A percentile compares a stretch with the other conserved stretches of the same genome.
These are phyloP conservation scores for Agriopis aurantiaria DNA, from an alignment of 2,888 invertebrate genomes.

Conservation along the genomic window DNA sequence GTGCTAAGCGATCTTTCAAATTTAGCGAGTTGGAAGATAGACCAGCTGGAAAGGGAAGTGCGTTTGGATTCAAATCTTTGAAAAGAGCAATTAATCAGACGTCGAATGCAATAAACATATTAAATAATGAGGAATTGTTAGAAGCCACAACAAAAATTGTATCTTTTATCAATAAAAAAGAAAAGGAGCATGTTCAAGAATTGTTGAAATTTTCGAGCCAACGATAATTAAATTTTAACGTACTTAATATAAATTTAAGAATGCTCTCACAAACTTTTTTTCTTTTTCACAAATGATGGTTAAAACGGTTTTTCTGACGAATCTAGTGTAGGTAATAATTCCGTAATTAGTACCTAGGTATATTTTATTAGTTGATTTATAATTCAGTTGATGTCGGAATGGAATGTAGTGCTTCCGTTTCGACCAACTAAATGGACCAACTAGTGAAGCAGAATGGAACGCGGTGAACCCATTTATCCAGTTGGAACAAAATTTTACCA, in stretches of 20 bases:
- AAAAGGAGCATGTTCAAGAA: slow-evolving; percentile 59
- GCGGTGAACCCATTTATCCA: too few species aligned
- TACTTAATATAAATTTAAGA: not conserved
- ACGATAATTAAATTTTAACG: not conserved
- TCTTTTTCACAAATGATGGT: not conserved
- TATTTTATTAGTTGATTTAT: too few species aligned
- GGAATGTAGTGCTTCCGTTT: too few species aligned
- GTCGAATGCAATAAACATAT: slow-evolving; percentile 43
- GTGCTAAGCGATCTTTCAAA: slow-evolving; percentile 43
- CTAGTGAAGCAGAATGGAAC: too few species aligned
- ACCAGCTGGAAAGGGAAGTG: slow-evolving; percentile 47
- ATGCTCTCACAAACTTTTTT: not conserved
- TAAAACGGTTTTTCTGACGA: too few species aligned
- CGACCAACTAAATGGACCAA: too few species aligned
- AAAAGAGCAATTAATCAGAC: slow-evolving; percentile 28
- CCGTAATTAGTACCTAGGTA: too few species aligned
- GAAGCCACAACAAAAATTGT: slow-evolving; percentile 62
- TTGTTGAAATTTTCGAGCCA: not conserved
- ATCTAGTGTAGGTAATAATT: too few species aligned
- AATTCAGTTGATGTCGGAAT: too few species aligned
- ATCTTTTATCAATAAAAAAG: slow-evolving; percentile 64
- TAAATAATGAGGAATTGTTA: slow-evolving; percentile 47
- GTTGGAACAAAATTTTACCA: too few species aligned
- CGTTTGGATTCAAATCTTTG: slow-evolving; percentile 34
- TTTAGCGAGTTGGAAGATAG: slow-evolving; percentile 56